phyloP scores from a whole-genome alignment of 2,888 invertebrate genomes.

The Xylota segnis region DNA sequence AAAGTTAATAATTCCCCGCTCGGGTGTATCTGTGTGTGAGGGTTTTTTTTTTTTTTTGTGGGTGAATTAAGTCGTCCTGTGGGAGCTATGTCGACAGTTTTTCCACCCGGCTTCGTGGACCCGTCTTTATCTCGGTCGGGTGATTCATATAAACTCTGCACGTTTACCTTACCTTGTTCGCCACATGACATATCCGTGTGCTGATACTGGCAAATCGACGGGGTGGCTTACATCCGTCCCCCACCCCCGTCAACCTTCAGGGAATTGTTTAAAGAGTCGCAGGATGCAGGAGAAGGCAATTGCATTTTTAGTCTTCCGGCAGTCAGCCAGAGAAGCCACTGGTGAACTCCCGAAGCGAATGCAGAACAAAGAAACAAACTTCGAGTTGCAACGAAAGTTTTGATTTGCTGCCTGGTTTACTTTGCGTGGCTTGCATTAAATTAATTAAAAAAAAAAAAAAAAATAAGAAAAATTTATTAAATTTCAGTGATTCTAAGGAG shows the following conservation, averaged over 20 bases:
- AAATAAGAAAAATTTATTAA: slow-evolving; percentile 60
- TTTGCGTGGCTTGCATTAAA: slow-evolving; percentile 64
- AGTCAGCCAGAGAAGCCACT: slow-evolving; percentile 3
- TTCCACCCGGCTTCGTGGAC: slow-evolving; percentile 32
- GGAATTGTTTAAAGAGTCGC: slow-evolving; percentile 6
- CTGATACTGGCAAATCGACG: slow-evolving; percentile 42
- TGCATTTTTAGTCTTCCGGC: slow-evolving; percentile 54
- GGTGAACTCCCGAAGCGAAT: slow-evolving; percentile 14
- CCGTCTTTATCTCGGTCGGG: slow-evolving; percentile 56
- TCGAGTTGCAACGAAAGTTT: slow-evolving; percentile 57
- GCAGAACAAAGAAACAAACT: slow-evolving; percentile 58
- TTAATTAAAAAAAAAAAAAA: slow-evolving; percentile 67
- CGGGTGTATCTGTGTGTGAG: slow-evolving; percentile 12
- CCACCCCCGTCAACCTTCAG: slow-evolving; percentile 28
- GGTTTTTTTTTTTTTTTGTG: slow-evolving; percentile 34
- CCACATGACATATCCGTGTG: slow-evolving; percentile 62
- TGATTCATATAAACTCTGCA: slow-evolving; percentile 56
- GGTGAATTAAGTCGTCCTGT: slow-evolving; percentile 66
- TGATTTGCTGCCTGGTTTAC: slow-evolving; percentile 60
- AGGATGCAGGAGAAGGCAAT: slow-evolving; percentile 28
- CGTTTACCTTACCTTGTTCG: slow-evolving; percentile 55
- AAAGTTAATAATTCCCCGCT: slow-evolving; percentile 57
- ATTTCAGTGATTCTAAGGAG: slow-evolving; percentile 16
- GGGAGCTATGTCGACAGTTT: slow-evolving; percentile 69
- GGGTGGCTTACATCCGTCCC: too few species aligned